Evolutionary conservation across 1,140 invertebrate genomes (phyloP).

Genomic region (Episyrphus balteatus): DNA sequence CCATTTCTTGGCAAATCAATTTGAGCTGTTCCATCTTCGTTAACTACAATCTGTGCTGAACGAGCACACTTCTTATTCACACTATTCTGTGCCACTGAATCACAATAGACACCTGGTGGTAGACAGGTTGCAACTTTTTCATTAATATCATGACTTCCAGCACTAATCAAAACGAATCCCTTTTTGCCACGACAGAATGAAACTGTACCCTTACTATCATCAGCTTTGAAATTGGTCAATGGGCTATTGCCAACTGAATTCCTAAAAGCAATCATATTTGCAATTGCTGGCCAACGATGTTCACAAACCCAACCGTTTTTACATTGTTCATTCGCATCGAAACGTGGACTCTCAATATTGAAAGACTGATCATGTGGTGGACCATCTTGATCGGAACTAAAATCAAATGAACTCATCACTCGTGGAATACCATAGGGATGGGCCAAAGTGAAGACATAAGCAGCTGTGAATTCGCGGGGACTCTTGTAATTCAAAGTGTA

Average conservation of each 20-base stretch:
- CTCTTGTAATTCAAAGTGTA: slow-evolving; percentile 41
- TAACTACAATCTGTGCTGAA: slow-evolving; percentile 49
- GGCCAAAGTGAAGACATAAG: slow-evolving; percentile 60
- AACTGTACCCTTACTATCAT: slow-evolving; percentile 50
- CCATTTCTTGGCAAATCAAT: too few species aligned
- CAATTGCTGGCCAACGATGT: slow-evolving; percentile 64
- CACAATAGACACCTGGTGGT: slow-evolving; percentile 65
- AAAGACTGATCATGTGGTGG: slow-evolving; percentile 47
- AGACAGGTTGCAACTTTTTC: slow-evolving; percentile 47
- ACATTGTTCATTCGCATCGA: slow-evolving; percentile 48
- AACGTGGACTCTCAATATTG: slow-evolving; percentile 44
- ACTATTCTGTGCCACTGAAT: slow-evolving; percentile 48
- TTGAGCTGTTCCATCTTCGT: slow-evolving; percentile 17
- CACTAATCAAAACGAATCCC: slow-evolving; percentile 53
- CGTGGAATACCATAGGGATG: slow-evolving; percentile 54
- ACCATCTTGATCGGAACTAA: slow-evolving; percentile 43
- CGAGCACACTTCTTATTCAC: slow-evolving; percentile 37
- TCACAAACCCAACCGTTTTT: slow-evolving; percentile 68
- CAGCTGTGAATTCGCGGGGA: slow-evolving; percentile 41
- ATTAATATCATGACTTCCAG: slow-evolving; percentile 38
- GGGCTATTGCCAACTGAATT: slow-evolving; percentile 42
- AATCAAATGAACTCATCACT: slow-evolving; percentile 58
- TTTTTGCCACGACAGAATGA: slow-evolving; percentile 49
- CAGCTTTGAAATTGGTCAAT: slow-evolving; percentile 50
- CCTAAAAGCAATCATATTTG: slow-evolving; percentile 58